Evolutionary conservation across 2,113 vertebrate genomes (phyloP).

Genomic region (Condylura cristata): DNA sequence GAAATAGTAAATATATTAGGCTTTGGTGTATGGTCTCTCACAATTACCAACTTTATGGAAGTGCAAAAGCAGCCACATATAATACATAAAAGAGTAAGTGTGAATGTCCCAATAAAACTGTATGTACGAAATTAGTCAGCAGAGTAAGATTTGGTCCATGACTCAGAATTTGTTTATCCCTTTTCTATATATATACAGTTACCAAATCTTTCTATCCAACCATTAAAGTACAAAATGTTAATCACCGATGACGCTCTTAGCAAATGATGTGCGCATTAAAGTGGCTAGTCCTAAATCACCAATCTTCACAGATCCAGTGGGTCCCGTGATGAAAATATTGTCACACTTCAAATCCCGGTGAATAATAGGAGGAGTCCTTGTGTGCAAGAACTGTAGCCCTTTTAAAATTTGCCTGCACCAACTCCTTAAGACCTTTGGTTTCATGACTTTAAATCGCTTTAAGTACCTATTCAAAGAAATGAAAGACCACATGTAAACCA

Average conservation of each 20-base stretch:
- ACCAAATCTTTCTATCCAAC: background rate
- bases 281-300: slow-evolving; percentile 96
- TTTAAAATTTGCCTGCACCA: slow-evolving; percentile 98
- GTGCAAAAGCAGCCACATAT: background rate
- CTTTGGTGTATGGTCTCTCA: background rate
- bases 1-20: slow-evolving; percentile 21
- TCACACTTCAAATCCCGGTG: slow-evolving; percentile 97
- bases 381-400: slow-evolving; percentile 96
- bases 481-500: slow-evolving; percentile 56
- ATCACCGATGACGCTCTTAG: slow-evolving; percentile 97
- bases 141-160: background rate
- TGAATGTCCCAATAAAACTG: slow-evolving; percentile 33
- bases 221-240: slow-evolving; percentile 55
- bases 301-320: slow-evolving; percentile 97
- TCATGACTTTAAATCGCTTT: slow-evolving; percentile 99
- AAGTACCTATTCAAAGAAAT: slow-evolving; percentile 89
- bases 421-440: slow-evolving; percentile 96
- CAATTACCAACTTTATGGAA: slow-evolving; percentile 17
- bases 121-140: slow-evolving; percentile 28
- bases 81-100: background rate
- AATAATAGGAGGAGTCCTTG: slow-evolving; percentile 95
- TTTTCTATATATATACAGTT: slow-evolving; percentile 31
- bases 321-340: slow-evolving; percentile 98
- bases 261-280: slow-evolving; percentile 96
- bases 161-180: background rate